Conservation (phyloP, 2,797 vertebrate genomes). For the Cheirogaleus major region DNA sequence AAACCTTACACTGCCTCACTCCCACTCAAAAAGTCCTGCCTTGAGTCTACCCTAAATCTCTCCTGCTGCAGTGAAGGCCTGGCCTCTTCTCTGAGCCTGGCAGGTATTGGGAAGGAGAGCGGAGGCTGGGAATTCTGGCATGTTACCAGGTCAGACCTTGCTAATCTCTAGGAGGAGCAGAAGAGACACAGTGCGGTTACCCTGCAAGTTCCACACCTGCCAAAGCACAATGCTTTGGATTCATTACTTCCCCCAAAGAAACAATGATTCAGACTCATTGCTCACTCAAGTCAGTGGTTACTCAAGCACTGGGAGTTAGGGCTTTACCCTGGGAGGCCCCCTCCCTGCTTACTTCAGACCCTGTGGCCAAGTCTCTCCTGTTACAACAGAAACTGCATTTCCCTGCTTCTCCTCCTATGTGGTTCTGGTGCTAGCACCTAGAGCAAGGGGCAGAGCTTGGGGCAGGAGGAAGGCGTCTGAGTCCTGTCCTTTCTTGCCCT, state of each 20-base stretch:
- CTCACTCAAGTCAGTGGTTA: neutral
- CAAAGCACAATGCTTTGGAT: neutral
- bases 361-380: neutral
- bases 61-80: neutral
- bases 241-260: neutral
- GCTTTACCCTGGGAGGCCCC: neutral
- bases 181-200: neutral
- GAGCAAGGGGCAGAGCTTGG: neutral
- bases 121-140: neutral
- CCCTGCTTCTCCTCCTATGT: neutral
- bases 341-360: neutral
- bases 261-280: neutral
- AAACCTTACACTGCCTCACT: neutral
- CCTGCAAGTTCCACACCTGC: neutral
- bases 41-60: neutral
- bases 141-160: neutral
- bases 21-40: neutral
- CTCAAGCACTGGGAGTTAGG: neutral
- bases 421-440: neutral
- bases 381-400: neutral
- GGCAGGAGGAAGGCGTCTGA: neutral
- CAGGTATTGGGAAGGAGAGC: neutral
- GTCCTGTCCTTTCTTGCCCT: neutral
- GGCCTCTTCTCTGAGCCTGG: neutral
- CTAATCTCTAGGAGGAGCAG: neutral